A percentile compares a stretch with the other conserved stretches of the same genome.
Evolutionary conservation across 53 echinoderm and acorn worm genomes (phyloP).

Genomic region (Hippasteria phrygiana): DNA sequence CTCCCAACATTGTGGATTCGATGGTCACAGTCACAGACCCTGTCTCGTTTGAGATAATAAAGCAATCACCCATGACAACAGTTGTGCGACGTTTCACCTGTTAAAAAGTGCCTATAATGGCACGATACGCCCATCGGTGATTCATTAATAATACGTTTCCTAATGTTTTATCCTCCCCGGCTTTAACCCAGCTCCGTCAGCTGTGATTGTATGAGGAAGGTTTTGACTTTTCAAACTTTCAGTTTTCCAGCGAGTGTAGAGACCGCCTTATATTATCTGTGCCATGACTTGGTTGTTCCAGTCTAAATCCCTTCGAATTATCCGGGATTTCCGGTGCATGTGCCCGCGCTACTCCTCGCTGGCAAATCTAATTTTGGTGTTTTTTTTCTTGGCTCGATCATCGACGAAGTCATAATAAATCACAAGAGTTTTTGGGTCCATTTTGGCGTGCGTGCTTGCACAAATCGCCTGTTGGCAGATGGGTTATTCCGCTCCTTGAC

Average conservation of each 20-base stretch:
- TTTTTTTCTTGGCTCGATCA: neutral
- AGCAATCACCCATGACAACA: neutral
- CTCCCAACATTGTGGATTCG: no score
- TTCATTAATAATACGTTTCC: neutral
- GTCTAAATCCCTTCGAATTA: conserved; percentile 8
- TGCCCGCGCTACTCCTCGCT: no score
- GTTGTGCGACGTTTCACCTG: neutral
- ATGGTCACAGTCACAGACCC: neutral
- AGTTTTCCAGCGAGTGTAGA: neutral
- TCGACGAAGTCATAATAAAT: neutral
- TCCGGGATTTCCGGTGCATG: conserved; percentile 2
- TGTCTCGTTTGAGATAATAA: neutral
- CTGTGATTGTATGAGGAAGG: neutral
- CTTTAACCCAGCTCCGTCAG: neutral
- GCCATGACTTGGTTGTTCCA: conserved; percentile 18
- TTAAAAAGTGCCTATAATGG: neutral
- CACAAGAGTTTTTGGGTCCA: neutral
- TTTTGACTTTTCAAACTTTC: neutral
- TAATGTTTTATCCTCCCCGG: neutral
- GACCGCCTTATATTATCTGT: neutral
- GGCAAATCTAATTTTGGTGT: neutral
- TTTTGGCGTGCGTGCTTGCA: neutral
- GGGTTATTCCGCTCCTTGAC: neutral
- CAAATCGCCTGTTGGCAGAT: conserved; percentile 31
- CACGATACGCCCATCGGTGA: neutral